Percentiles rank a stretch among this genome's conserved stretches.
Evolutionary conservation across 2,797 vertebrate species (phyloP).

Genomic region (Poeciliopsis gracilis): DNA sequence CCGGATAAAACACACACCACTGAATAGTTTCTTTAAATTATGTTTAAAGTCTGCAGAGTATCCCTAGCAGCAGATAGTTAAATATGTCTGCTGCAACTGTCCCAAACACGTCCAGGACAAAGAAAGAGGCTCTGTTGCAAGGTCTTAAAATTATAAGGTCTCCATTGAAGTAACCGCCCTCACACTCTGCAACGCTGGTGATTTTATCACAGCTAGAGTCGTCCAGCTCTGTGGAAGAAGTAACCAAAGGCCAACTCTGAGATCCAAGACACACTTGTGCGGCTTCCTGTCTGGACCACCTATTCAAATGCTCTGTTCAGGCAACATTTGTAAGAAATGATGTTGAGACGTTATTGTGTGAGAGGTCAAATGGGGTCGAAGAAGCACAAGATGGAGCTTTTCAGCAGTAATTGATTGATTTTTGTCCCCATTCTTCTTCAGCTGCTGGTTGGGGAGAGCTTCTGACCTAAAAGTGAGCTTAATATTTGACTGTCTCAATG

Average conservation of each 20-base stretch:
- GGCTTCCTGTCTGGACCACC: constrained; percentile 75
- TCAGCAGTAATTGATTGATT: constrained; percentile 71
- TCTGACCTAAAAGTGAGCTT: constrained; percentile 57
- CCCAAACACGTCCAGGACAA: constrained; percentile 1
- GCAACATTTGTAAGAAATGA: constrained; percentile 62
- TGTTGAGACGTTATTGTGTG: constrained; percentile 56
- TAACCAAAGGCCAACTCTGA: constrained; percentile 38
- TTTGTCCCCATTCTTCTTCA: constrained; percentile 61
- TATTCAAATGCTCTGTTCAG: constrained; percentile 48
- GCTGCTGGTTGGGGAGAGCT: constrained; percentile 66
- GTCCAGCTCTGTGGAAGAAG: constrained; percentile 29
- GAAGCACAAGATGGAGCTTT: constrained; percentile 64
- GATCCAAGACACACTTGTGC: constrained; percentile 61
- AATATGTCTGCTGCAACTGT: constrained; percentile 5
- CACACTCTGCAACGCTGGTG: constrained; percentile 28
- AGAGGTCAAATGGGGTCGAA: constrained; percentile 75
- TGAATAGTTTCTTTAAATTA: constrained; percentile 7
- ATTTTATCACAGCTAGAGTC: constrained; percentile 57
- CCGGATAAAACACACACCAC: neutral
- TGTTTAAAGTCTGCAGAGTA: constrained; percentile 41
- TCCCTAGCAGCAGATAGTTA: constrained; percentile 36
- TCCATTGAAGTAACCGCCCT: constrained; percentile 21
- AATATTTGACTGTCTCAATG: constrained; percentile 50
- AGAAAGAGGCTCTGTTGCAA: neutral
- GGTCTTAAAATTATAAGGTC: constrained; percentile 8